Evolutionary conservation across 1,140 invertebrate species (phyloP).

Genomic region (Eubasilissa regina): DNA sequence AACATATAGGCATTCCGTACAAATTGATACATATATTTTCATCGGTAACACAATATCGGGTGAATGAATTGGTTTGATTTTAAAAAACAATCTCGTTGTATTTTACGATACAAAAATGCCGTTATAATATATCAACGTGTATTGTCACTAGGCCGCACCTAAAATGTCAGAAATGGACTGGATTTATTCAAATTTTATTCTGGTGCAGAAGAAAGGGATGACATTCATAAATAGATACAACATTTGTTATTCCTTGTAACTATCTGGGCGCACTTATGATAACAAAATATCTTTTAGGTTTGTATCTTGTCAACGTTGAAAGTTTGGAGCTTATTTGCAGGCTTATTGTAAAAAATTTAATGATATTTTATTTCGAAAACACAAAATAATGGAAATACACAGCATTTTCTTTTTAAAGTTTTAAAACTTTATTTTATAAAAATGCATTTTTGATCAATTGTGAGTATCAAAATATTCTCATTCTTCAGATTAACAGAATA

Average conservation of each 20-base stretch:
- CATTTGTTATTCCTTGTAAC: conserved; percentile 12
- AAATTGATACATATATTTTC: conserved; percentile 17
- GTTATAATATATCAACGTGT: background rate
- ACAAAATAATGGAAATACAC: no score
- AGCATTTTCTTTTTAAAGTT: no score
- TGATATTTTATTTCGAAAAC: no score
- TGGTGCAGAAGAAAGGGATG: conserved; percentile 8
- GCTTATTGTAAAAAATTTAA: no score
- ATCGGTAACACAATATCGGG: background rate
- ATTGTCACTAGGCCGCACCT: conserved; percentile 4
- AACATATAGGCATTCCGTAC: background rate
- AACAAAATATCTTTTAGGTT: background rate
- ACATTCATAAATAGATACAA: conserved; percentile 18
- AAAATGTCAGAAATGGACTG: background rate
- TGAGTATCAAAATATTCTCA: no score
- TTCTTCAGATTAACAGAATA: no score
- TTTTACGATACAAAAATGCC: background rate
- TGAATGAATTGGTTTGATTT: background rate
- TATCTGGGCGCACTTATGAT: background rate
- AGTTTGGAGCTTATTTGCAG: no score
- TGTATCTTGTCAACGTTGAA: no score
- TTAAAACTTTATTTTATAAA: no score
- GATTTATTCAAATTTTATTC: conserved; percentile 31
- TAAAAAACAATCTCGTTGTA: background rate
- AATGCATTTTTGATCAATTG: no score